phyloP scores from a whole-genome alignment of 2,113 vertebrate species.

The Hippocampus barbouri region DNA sequence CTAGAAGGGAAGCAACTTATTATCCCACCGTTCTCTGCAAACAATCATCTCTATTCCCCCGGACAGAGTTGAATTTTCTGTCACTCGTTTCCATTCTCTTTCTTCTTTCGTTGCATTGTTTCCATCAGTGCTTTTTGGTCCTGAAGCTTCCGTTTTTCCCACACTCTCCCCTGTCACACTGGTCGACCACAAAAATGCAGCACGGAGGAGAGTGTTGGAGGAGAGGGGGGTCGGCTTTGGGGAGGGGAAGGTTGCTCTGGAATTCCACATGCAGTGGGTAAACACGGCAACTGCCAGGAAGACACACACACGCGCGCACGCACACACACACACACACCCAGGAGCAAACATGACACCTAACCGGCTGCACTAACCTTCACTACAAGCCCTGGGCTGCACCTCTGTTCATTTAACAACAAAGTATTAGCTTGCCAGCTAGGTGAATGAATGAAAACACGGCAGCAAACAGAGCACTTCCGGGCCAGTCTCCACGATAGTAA shows the following conservation, averaged over 20 bases:
- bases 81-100: constrained; percentile 53
- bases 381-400: constrained; percentile 27
- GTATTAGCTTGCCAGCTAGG: constrained; percentile 27
- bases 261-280: constrained; percentile 85
- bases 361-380: constrained; percentile 51
- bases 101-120: constrained; percentile 77
- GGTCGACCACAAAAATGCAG: constrained; percentile 93
- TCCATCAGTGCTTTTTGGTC: constrained; percentile 84
- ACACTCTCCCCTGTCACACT: constrained; percentile 94
- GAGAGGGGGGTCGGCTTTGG: constrained; percentile 10
- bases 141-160: constrained; percentile 95
- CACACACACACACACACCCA: constrained; percentile 34
- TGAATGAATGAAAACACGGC: constrained; percentile 35
- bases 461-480: constrained; percentile 14
- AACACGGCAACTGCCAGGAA: constrained; percentile 80
- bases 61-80: constrained; percentile 45
- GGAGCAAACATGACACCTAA: constrained; percentile 73
- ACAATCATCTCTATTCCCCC: constrained; percentile 60
- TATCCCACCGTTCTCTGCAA: constrained; percentile 60
- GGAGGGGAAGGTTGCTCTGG: constrained; percentile 78
- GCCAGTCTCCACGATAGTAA: neutral
- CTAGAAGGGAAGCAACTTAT: constrained; percentile 63
- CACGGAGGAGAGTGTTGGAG: constrained; percentile 76
- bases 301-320: constrained; percentile 45
- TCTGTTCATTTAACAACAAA: constrained; percentile 34